These are phyloP conservation scores for Drosophila macrospina DNA, from an alignment of 2,888 invertebrate species.

Conservation along the genomic window DNA sequence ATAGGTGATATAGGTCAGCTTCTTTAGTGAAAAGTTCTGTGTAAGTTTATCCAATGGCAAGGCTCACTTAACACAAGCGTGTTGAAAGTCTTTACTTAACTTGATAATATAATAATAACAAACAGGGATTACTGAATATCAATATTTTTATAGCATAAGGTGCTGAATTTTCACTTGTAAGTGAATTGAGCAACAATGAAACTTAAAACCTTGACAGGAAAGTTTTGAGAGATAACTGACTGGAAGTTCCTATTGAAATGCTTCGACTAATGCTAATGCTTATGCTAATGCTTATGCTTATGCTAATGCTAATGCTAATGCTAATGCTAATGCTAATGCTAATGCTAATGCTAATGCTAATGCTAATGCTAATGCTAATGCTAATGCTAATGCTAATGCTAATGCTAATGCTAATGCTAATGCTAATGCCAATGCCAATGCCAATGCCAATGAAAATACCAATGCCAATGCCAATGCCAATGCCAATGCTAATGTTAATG, in stretches of 20 bases:
- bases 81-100: not conserved
- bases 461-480: not conserved
- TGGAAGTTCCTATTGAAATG: no score
- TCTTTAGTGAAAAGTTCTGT: not conserved
- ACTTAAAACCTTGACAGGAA: not conserved
- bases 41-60: constrained; percentile 1
- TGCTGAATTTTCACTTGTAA: not conserved
- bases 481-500: not conserved
- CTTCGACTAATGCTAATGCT: not conserved
- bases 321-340: not conserved
- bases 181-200: no score
- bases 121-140: not conserved
- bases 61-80: not conserved
- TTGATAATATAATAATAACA: not conserved
- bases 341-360: not conserved
- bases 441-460: not conserved
- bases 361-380: not conserved
- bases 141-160: not conserved
- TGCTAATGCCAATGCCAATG: not conserved
- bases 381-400: not conserved
- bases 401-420: constrained; percentile 4
- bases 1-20: constrained; percentile 38
- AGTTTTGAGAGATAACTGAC: not conserved
- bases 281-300: not conserved
- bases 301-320: not conserved